Percentiles rank a stretch among this genome's conserved stretches.
Evolutionary conservation across 2,797 vertebrate genomes (phyloP).

Genomic region (Sardinella longiceps): DNA sequence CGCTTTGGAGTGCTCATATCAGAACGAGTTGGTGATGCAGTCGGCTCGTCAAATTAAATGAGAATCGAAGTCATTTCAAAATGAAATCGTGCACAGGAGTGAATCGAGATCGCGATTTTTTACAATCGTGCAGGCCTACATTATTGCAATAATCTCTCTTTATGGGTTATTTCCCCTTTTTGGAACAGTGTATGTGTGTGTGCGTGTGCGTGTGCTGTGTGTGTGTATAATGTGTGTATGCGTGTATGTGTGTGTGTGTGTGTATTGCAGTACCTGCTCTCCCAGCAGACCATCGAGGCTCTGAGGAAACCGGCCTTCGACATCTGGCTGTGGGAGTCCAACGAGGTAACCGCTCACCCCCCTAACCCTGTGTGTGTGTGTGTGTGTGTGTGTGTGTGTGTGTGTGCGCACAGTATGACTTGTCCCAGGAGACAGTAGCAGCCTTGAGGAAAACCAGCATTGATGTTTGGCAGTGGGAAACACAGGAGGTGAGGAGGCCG

Average conservation of each 20-base stretch:
- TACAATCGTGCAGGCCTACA: too few species aligned
- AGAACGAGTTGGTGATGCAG: too few species aligned
- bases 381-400: slow-evolving; percentile 48
- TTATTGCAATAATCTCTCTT: too few species aligned
- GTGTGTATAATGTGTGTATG: background rate
- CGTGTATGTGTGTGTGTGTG: too few species aligned
- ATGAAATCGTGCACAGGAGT: too few species aligned
- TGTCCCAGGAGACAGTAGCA: slow-evolving; percentile 90
- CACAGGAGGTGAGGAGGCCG: background rate
- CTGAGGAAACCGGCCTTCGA: slow-evolving; percentile 87
- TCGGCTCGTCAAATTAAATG: too few species aligned
- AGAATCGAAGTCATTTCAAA: too few species aligned
- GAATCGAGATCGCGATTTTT: too few species aligned
- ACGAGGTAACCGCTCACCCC: slow-evolving; percentile 75
- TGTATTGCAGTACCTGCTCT: slow-evolving; percentile 83
- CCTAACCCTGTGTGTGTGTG: slow-evolving; percentile 45
- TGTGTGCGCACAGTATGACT: slow-evolving; percentile 79
- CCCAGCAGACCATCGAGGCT: slow-evolving; percentile 84
- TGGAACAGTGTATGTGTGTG: too few species aligned
- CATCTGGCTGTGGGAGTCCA: slow-evolving; percentile 90
- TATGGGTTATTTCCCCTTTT: too few species aligned
- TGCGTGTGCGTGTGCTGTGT: too few species aligned
- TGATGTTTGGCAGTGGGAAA: background rate
- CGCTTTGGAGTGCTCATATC: too few species aligned
- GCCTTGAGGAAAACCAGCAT: slow-evolving; percentile 89